Evolutionary conservation across 1,140 invertebrate species (phyloP).

Genomic region (Brachionus plicatilis): DNA sequence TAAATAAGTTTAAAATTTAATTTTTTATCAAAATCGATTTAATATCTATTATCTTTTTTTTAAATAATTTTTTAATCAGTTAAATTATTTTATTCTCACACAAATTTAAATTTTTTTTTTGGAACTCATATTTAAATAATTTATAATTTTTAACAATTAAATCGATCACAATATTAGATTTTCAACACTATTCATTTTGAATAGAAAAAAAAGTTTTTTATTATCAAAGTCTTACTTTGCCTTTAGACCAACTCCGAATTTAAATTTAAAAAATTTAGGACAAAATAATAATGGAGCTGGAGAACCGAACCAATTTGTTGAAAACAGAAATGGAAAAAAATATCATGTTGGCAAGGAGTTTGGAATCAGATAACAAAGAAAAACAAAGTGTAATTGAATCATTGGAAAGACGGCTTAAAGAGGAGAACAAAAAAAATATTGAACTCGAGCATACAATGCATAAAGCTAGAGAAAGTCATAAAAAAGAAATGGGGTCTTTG

Average conservation of each 20-base stretch:
- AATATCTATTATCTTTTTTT: too few relatives aligned
- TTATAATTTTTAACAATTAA: too few relatives aligned
- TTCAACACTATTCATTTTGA: too few relatives aligned
- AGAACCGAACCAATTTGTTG: constrained; percentile 50
- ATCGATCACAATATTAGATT: too few relatives aligned
- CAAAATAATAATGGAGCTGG: constrained; percentile 51
- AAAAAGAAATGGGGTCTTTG: not conserved
- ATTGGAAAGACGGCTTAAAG: constrained; percentile 2
- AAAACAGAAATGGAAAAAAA: constrained; percentile 51
- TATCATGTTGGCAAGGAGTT: not conserved
- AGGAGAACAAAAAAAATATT: not conserved
- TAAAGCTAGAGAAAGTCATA: not conserved
- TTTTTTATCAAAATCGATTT: too few relatives aligned
- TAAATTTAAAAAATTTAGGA: constrained; percentile 42
- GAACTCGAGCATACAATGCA: not conserved
- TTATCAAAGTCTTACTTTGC: too few relatives aligned
- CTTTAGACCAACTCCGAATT: not conserved
- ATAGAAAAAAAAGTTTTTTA: not conserved
- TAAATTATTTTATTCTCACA: too few relatives aligned
- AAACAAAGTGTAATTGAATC: constrained; percentile 10
- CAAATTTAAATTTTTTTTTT: too few relatives aligned
- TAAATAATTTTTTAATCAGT: too few relatives aligned
- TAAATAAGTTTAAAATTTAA: too few relatives aligned
- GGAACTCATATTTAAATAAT: too few relatives aligned
- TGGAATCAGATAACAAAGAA: constrained; percentile 19